Conservation (phyloP, 2,113 vertebrate genomes). For the Chaetodon auriga region DNA sequence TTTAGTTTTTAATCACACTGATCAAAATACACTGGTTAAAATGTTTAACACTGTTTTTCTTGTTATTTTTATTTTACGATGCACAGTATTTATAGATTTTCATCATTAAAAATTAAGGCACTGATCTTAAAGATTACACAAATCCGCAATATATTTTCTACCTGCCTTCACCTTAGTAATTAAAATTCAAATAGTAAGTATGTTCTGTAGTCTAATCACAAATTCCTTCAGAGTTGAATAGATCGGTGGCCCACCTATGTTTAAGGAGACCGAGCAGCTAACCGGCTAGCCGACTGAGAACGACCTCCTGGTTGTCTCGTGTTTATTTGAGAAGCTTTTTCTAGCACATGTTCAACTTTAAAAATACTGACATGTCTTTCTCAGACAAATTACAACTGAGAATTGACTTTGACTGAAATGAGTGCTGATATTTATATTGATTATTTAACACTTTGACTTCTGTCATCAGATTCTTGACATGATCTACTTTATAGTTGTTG, state of each 20-base stretch:
- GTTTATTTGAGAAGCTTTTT: neutral
- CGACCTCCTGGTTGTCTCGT: neutral
- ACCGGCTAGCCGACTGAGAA: neutral
- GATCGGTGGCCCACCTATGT: neutral
- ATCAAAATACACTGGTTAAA: slow-evolving; percentile 33
- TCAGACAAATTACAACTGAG: neutral
- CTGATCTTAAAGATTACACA: slow-evolving; percentile 26
- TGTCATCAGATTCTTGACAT: slow-evolving; percentile 4
- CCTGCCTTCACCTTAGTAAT: slow-evolving; percentile 4
- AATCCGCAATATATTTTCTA: neutral
- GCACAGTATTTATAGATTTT: slow-evolving; percentile 44
- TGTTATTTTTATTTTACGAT: slow-evolving; percentile 26
- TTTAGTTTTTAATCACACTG: neutral
- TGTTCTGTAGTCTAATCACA: neutral
- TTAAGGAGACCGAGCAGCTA: slow-evolving; percentile 27
- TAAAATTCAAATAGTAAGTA: neutral
- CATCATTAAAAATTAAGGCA: slow-evolving; percentile 23
- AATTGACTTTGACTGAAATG: slow-evolving; percentile 19
- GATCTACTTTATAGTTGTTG: neutral
- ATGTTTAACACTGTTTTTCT: slow-evolving; percentile 4
- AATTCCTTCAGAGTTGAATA: neutral
- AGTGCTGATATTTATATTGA: slow-evolving; percentile 34
- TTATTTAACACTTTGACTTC: slow-evolving; percentile 30
- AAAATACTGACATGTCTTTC: slow-evolving; percentile 24
- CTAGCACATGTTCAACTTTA: neutral